phyloP scores from a whole-genome alignment of 1,140 invertebrate species.

The Trypoxylus dichotomus region DNA sequence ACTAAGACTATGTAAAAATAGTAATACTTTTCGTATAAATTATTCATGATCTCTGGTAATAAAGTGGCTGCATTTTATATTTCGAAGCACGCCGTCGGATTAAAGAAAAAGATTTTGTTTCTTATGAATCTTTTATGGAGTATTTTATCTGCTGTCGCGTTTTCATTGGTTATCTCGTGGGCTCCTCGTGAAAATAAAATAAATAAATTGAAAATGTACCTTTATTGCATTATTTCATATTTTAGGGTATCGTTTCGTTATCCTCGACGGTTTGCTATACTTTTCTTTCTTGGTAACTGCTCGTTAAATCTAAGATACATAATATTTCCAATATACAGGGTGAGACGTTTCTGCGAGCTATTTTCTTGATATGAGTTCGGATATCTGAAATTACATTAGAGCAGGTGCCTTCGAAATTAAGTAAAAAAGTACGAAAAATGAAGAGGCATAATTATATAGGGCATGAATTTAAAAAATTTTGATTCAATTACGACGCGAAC shows the following conservation, averaged over 20 bases:
- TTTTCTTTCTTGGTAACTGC: too few species aligned
- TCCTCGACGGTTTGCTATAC: background rate
- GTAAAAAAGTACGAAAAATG: too few species aligned
- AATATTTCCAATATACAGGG: background rate
- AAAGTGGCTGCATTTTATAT: conserved; percentile 19
- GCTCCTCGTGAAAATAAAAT: background rate
- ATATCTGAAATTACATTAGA: too few species aligned
- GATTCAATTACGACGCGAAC: too few species aligned
- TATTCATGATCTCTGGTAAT: conserved; percentile 14
- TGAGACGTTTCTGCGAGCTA: too few species aligned
- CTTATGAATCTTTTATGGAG: background rate
- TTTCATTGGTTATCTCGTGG: background rate
- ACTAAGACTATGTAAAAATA: conserved; percentile 26
- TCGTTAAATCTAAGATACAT: too few species aligned
- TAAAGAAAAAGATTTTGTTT: conserved; percentile 17
- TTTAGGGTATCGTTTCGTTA: background rate
- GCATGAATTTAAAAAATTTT: too few species aligned
- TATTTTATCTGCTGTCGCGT: background rate
- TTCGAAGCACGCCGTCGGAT: background rate
- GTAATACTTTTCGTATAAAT: conserved; percentile 13
- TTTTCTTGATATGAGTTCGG: too few species aligned
- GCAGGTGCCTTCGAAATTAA: too few species aligned
- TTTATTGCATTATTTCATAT: background rate
- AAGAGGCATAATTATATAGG: too few species aligned
- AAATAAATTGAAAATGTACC: background rate